A percentile compares a stretch with the other conserved stretches of the same genome.
phyloP scores from a whole-genome alignment of 2,113 vertebrate species.

The Antennarius striatus region DNA sequence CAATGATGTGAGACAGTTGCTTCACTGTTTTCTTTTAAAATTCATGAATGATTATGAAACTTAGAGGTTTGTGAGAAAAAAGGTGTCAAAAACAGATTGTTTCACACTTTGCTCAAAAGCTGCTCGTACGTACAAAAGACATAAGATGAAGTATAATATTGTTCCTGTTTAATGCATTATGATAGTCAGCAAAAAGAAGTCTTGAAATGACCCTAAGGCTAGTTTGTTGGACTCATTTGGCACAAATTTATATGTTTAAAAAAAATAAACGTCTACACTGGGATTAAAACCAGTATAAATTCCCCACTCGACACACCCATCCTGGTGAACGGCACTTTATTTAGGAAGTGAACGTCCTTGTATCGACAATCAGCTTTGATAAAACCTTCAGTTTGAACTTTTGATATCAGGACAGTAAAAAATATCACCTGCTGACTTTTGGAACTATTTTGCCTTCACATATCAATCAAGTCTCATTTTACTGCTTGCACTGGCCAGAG shows the following conservation, averaged over 20 bases:
- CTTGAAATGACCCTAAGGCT: slow-evolving; percentile 16
- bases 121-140: neutral
- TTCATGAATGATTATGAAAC: no score
- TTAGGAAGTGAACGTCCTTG: slow-evolving; percentile 66
- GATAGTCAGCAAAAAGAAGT: slow-evolving; percentile 3
- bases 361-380: slow-evolving; percentile 68
- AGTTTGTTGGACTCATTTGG: slow-evolving; percentile 39
- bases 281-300: slow-evolving; percentile 58
- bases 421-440: slow-evolving; percentile 77
- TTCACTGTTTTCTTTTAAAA: slow-evolving; percentile 2
- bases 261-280: slow-evolving; percentile 39
- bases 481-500: slow-evolving; percentile 51
- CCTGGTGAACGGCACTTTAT: slow-evolving; percentile 67
- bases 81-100: no score
- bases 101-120: no score
- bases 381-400: slow-evolving; percentile 68
- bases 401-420: slow-evolving; percentile 69
- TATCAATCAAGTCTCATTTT: slow-evolving; percentile 73
- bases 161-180: slow-evolving; percentile 35
- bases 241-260: slow-evolving; percentile 49
- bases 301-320: slow-evolving; percentile 42
- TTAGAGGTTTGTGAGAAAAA: no score
- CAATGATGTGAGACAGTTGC: slow-evolving; percentile 27
- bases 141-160: slow-evolving; percentile 12
- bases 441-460: slow-evolving; percentile 47